These are phyloP conservation scores for Pterostichus niger DNA, from an alignment of 2,888 invertebrate species.

Conservation along the genomic window DNA sequence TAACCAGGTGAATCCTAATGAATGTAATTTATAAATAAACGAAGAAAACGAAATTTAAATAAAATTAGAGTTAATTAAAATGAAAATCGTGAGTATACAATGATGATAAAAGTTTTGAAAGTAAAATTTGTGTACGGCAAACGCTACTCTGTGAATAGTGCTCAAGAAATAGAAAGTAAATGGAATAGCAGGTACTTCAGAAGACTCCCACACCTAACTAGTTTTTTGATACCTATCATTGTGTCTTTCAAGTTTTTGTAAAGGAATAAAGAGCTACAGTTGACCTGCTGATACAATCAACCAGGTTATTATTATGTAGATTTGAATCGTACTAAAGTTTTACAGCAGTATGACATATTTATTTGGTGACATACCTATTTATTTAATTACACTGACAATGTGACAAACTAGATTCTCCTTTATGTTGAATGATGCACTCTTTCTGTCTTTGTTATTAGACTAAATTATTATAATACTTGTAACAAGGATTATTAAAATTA, in stretches of 20 bases:
- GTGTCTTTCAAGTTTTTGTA: slow-evolving; percentile 13
- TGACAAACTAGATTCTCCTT: too few relatives aligned
- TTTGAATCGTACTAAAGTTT: not conserved
- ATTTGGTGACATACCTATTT: too few relatives aligned
- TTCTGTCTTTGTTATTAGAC: too few relatives aligned
- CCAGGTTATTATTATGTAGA: not conserved
- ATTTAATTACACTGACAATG: too few relatives aligned
- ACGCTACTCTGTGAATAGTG: slow-evolving; percentile 17
- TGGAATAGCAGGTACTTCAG: slow-evolving; percentile 21
- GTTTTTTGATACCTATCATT: slow-evolving; percentile 43
- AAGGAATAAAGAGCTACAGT: slow-evolving; percentile 2
- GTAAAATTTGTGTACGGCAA: slow-evolving; percentile 41
- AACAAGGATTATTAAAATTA: too few relatives aligned
- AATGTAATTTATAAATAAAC: slow-evolving; percentile 43
- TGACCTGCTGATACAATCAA: slow-evolving; percentile 1
- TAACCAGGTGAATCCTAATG: slow-evolving; percentile 2
- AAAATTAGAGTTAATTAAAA: slow-evolving; percentile 52
- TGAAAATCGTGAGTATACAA: slow-evolving; percentile 24
- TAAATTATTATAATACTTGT: too few relatives aligned
- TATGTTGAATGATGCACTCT: too few relatives aligned
- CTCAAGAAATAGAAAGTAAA: slow-evolving; percentile 51
- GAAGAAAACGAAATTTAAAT: slow-evolving; percentile 30
- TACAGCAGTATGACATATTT: too few relatives aligned
- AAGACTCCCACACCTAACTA: slow-evolving; percentile 43
- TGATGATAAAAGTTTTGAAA: slow-evolving; percentile 49